phyloP scores from a whole-genome alignment of 2,113 vertebrate genomes.

The Boleophthalmus pectinirostris region DNA sequence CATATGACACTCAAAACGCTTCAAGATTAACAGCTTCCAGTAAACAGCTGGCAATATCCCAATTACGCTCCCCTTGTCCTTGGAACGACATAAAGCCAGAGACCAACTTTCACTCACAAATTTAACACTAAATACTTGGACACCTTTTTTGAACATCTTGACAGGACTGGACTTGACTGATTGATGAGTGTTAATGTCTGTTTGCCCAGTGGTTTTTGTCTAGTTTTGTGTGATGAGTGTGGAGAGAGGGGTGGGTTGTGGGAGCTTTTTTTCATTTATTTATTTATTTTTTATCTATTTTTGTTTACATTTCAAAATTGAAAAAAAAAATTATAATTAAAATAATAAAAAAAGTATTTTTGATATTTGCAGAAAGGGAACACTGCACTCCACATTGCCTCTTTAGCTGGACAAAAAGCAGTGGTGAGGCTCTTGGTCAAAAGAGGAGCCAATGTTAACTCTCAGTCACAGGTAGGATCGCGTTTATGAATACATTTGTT shows the following conservation, averaged over 20 bases:
- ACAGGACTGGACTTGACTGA: too few species aligned
- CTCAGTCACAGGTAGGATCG: slow-evolving; percentile 90
- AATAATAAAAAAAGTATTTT: background rate
- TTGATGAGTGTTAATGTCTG: too few species aligned
- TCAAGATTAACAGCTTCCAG: slow-evolving; percentile 24
- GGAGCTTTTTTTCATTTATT: too few species aligned
- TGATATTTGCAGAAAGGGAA: slow-evolving; percentile 89
- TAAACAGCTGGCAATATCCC: slow-evolving; percentile 35
- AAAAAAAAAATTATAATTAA: too few species aligned
- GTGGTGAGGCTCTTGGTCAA: slow-evolving; percentile 91
- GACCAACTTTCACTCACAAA: slow-evolving; percentile 11
- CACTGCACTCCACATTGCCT: slow-evolving; percentile 95
- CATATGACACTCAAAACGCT: slow-evolving; percentile 23
- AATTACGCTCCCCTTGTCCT: slow-evolving; percentile 36
- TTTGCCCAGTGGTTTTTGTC: too few species aligned
- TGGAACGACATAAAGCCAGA: slow-evolving; percentile 21
- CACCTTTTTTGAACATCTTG: too few species aligned
- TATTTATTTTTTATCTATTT: too few species aligned
- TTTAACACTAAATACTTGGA: background rate
- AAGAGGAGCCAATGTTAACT: slow-evolving; percentile 91
- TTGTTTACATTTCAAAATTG: too few species aligned
- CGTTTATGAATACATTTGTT: background rate
- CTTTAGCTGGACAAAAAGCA: slow-evolving; percentile 91
- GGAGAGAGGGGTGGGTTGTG: too few species aligned
- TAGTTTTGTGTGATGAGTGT: too few species aligned